Evolutionary conservation across 2,888 invertebrate genomes (phyloP).

Genomic region (Epirrhoe tristata): DNA sequence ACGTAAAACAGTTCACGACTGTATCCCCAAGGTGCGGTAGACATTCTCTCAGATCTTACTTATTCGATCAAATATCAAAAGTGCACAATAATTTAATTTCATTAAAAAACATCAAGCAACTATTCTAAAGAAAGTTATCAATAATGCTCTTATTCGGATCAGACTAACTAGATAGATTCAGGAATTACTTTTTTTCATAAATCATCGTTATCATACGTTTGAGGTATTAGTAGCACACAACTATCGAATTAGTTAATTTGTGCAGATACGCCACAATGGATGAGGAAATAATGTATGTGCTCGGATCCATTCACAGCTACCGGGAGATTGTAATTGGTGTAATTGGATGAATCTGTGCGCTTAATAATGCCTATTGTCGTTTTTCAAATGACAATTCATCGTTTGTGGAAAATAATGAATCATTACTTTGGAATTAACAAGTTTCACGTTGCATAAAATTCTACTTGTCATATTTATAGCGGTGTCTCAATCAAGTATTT

Average conservation of each 20-base stretch:
- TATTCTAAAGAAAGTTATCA: neutral
- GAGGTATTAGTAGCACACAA: constrained; percentile 43
- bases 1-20: no score
- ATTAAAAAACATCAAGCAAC: no score
- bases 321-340: constrained; percentile 83
- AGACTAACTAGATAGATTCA: neutral
- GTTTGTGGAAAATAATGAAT: constrained; percentile 79
- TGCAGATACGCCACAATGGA: constrained; percentile 82
- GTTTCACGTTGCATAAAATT: constrained; percentile 38
- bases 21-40: no score
- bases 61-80: no score
- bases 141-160: neutral
- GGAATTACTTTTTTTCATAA: neutral
- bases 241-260: constrained; percentile 83
- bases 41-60: no score
- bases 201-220: constrained; percentile 39
- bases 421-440: constrained; percentile 76
- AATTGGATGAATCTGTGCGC: constrained; percentile 84
- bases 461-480: neutral
- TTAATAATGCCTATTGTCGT: constrained; percentile 83
- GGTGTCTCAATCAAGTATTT: neutral
- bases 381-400: constrained; percentile 82
- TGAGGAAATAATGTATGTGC: constrained; percentile 79
- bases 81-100: no score
- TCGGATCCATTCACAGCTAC: constrained; percentile 66